Percentiles rank a stretch among this genome's conserved stretches.
Conservation (phyloP, 2,797 vertebrate species). For the Austrolebias charrua region DNA sequence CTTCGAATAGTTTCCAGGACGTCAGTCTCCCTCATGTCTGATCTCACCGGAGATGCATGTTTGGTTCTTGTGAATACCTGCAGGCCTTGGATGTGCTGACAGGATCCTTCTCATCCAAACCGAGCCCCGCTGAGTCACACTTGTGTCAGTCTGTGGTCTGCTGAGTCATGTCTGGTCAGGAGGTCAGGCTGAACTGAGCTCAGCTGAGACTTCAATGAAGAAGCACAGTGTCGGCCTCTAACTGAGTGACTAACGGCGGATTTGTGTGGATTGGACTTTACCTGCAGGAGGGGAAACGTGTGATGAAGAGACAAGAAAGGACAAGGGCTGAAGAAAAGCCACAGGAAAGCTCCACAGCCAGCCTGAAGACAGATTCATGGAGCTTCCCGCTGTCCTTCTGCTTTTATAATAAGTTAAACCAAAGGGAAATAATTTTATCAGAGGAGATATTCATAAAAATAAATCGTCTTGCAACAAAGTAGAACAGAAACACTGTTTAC, state of each 20-base stretch:
- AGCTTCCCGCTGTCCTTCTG: too few relatives aligned
- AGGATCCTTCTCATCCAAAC: neutral
- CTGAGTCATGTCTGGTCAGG: conserved; percentile 37
- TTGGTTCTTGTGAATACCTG: neutral
- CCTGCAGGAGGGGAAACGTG: neutral
- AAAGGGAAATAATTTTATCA: too few relatives aligned
- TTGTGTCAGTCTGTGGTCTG: conserved; percentile 6
- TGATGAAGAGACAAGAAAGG: neutral
- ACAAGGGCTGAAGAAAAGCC: conserved; percentile 11
- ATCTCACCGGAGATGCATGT: neutral
- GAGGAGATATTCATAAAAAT: too few relatives aligned
- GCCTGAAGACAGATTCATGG: too few relatives aligned
- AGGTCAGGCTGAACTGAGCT: conserved; percentile 28
- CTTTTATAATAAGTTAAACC: too few relatives aligned
- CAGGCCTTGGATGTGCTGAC: conserved; percentile 8
- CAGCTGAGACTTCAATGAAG: neutral
- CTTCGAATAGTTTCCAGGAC: neutral
- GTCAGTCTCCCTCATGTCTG: neutral
- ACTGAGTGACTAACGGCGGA: conserved; percentile 22
- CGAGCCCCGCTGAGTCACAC: conserved; percentile 56
- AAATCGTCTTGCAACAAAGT: too few relatives aligned
- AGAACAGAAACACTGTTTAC: too few relatives aligned
- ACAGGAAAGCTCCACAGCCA: too few relatives aligned
- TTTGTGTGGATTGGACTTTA: conserved; percentile 1
- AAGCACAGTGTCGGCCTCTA: neutral